Base-by-base conservation (phyloP, 2,888 invertebrate species). In the Trichogramma dendrolimi region DNA sequence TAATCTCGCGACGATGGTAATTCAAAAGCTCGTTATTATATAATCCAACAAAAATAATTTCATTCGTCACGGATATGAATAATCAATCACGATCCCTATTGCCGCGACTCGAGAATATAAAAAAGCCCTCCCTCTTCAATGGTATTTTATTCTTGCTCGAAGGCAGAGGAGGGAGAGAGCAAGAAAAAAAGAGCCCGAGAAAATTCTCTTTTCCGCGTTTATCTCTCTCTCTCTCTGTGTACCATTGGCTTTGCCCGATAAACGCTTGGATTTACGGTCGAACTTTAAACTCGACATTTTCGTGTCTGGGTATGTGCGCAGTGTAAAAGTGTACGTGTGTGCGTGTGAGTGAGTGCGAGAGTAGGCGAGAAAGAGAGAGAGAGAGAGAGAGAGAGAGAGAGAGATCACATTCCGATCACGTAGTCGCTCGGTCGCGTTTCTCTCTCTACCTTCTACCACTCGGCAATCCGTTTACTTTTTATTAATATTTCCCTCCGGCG, bases 191-290 rank as follows among this genome's bases (percentile, higher is more conserved):
- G 43, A 53, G 46, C 39, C 11, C 38, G 7, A 50, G n/a, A 56
- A 58, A 58, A 44, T 58, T 63, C 58, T 51, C 53, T 58, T 55
- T 38, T 44, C 61, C 43, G 55, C 27, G 27, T 27, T 27, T 27
- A 27, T 27, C 27, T 27, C 27, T 27, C 27, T 27, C 27, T 27
- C 47, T 38, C 8, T 11, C 42, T 41, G 8, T 41, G 14, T 38
- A 27, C 27, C 38, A 40, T 4, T 44, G 46, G 27, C 63, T 55
- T 63, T 52, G 55, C 52, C 49, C 61, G 61, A 58, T 64, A 64
- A 64, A 41, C 59, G 61, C 56, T 27, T 3, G 61, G 64, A 64
- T 61, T 64, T 64, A 64, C 52, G 60, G 61, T 58, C 58, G 58
- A 61, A 63, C 55, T 60, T 60, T 58, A 53, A 46, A 14, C 27